Evolutionary conservation across 1,140 invertebrate genomes (phyloP).

Genomic region (Hylaeus anthracinus): DNA sequence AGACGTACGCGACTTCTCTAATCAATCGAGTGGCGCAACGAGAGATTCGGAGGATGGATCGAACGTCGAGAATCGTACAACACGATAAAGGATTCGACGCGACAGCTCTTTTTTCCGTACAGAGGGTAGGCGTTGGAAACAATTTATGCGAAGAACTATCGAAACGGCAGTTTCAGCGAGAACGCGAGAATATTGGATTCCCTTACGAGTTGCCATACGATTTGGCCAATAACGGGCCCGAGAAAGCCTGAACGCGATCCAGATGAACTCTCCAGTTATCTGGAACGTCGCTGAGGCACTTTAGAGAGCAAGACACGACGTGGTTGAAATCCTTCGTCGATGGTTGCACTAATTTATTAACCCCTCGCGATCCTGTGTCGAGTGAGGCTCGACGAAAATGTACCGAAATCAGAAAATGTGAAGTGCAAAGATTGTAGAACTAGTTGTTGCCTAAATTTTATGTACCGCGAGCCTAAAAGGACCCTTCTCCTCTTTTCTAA

Average conservation of each 20-base stretch:
- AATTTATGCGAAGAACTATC: conserved; percentile 56
- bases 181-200: conserved; percentile 60
- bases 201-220: conserved; percentile 34
- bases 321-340: too few relatives aligned
- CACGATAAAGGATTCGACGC: background rate
- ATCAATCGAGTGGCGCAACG: background rate
- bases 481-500: too few relatives aligned
- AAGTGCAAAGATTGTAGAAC: too few relatives aligned
- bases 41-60: background rate
- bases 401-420: too few relatives aligned
- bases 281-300: background rate
- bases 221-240: conserved; percentile 18
- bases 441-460: too few relatives aligned
- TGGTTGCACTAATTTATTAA: too few relatives aligned
- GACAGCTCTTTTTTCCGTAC: background rate
- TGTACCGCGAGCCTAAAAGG: too few relatives aligned
- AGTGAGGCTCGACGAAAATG: too few relatives aligned
- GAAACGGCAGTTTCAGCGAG: conserved; percentile 44
- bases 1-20: background rate
- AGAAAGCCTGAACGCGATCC: conserved; percentile 1
- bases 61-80: background rate
- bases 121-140: background rate
- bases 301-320: background rate
- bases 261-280: conserved; percentile 8
- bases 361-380: too few relatives aligned